Evolutionary conservation across 1,140 invertebrate genomes (phyloP), one percentile per base, ranked within the genome.

Genomic region (Arion vulgaris): DNA sequence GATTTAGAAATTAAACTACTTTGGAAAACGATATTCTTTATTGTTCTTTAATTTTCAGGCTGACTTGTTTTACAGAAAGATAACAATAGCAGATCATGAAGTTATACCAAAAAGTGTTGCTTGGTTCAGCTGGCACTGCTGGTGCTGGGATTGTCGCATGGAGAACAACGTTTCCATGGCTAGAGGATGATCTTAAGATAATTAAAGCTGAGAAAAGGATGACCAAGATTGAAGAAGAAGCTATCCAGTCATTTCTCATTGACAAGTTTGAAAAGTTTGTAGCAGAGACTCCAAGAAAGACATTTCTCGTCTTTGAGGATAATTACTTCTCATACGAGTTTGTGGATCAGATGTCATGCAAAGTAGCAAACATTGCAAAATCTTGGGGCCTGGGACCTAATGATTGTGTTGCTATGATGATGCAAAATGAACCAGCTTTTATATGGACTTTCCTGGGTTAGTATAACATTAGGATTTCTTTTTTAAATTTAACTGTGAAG

Each of bases 361-460:
- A 80, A 71, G 87, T 90, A 0, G 89, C 89, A 13, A 89, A 88
- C 69, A 83, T 89, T 71, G 86, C 83, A 2, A 77, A 82, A 32
- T 69, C 77, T 9, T 87, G 84, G 86, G 86, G 86, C 0, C 41
- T 90, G 0, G 81, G 84, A 49, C 13, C 53, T 13, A 1, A 87
- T 1, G 88, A 89, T 53, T 85, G 85, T 74, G 87, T 90, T 0
- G 86, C 89, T 26, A 82, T 91, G n/a, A 81, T 89, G 81, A 74
- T 87, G 26, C 68, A 85, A 28, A 91, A 91, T 83, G 82, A 85
- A 32, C 90, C 90, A 39, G 82, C 80, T 19, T 91, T 89, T 80
- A 82, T 89, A 17, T 91, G 90, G 89, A 88, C 85, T 51, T 86
- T 89, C 82, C 69, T 90, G 69, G 90, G 90, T 90, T 83, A 85